These are phyloP conservation scores for Drosophila yooni DNA, from an alignment of 2,888 invertebrate genomes.

Conservation along the genomic window DNA sequence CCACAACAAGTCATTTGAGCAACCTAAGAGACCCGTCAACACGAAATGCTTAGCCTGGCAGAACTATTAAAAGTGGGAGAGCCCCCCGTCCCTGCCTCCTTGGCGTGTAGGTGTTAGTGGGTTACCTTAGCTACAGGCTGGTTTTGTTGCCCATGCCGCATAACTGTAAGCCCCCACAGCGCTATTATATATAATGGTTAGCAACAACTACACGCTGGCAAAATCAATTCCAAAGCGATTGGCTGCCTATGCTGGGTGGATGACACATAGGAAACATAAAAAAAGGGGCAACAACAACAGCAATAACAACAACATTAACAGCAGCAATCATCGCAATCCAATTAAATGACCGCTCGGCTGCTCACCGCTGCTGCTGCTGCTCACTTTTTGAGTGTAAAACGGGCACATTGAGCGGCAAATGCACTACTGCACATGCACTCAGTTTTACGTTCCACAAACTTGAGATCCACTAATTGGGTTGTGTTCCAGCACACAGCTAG, in stretches of 20 bases:
- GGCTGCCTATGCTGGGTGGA: slow-evolving; percentile 42
- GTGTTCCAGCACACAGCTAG: slow-evolving; percentile 22
- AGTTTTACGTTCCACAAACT: slow-evolving; percentile 43
- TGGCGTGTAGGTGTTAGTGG: background rate
- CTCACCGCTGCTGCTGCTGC: slow-evolving; percentile 2
- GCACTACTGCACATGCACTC: slow-evolving; percentile 1
- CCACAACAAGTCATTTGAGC: slow-evolving; percentile 31
- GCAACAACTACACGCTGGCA: slow-evolving; percentile 41
- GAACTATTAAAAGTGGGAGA: slow-evolving; percentile 54
- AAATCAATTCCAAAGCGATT: slow-evolving; percentile 59
- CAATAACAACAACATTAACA: slow-evolving; percentile 8
- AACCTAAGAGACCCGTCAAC: slow-evolving; percentile 31
- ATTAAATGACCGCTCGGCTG: slow-evolving; percentile 58
- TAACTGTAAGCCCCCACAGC: slow-evolving; percentile 16
- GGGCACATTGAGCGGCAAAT: slow-evolving; percentile 24
- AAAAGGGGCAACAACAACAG: slow-evolving; percentile 3
- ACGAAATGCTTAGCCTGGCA: slow-evolving; percentile 44
- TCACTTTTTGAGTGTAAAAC: background rate
- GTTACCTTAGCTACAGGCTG: slow-evolving; percentile 57
- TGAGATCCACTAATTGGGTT: slow-evolving; percentile 59
- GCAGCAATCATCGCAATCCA: slow-evolving; percentile 67
- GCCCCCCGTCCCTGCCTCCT: too few relatives aligned
- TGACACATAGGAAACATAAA: slow-evolving; percentile 48
- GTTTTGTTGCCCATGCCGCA: slow-evolving; percentile 13
- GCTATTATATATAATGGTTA: slow-evolving; percentile 12